These are phyloP conservation scores for Microtus oregoni DNA, from an alignment of 2,113 vertebrate genomes.

Conservation along the genomic window DNA sequence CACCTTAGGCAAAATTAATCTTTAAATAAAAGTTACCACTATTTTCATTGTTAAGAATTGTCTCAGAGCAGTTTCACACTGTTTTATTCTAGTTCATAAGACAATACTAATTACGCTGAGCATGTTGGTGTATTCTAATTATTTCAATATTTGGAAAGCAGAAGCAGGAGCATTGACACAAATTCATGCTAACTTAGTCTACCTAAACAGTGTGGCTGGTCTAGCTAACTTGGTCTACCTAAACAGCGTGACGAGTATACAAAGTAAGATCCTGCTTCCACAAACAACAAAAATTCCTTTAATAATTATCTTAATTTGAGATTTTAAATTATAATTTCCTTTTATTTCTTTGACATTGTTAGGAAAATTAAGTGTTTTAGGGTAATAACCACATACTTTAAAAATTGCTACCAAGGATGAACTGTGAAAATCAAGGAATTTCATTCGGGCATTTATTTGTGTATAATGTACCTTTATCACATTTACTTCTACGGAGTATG, in stretches of 20 bases:
- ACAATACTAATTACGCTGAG: neutral
- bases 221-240: neutral
- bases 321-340: conserved; percentile 3
- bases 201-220: neutral
- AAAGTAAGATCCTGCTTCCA: neutral
- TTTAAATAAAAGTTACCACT: neutral
- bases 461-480: neutral
- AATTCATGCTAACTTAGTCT: neutral
- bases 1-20: conserved; percentile 29
- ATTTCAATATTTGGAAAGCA: neutral
- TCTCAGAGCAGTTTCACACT: neutral
- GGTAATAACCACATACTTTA: neutral
- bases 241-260: neutral
- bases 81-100: neutral
- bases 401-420: neutral
- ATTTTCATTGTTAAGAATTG: neutral
- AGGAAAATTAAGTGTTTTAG: neutral
- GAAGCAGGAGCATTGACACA: neutral
- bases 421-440: neutral
- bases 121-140: neutral
- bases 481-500: neutral
- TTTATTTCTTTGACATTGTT: neutral
- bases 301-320: neutral
- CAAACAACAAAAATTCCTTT: neutral
- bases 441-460: neutral